phyloP scores from a whole-genome alignment of 1,140 invertebrate genomes.

The Camponotus pennsylvanicus region DNA sequence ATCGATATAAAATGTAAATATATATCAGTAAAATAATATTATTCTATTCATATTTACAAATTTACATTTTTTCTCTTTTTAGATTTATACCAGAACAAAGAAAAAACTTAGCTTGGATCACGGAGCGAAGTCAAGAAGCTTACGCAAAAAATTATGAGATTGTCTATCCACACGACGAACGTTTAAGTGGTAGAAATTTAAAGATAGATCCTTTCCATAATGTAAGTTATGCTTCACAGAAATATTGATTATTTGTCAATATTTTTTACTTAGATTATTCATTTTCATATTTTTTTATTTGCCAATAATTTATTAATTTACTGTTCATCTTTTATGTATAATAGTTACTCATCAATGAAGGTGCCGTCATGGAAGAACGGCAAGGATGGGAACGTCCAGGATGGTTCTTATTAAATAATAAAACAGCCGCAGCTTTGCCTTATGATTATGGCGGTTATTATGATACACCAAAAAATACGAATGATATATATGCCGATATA shows the following conservation, averaged over 20 bases:
- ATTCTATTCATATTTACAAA: slow-evolving; percentile 19
- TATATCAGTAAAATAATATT: not conserved
- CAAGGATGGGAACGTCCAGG: slow-evolving; percentile 95
- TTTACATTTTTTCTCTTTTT: slow-evolving; percentile 11
- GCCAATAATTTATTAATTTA: slow-evolving; percentile 2
- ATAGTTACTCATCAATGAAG: slow-evolving; percentile 89
- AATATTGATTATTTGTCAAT: not conserved
- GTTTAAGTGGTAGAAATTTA: slow-evolving; percentile 92
- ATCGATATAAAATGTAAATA: not conserved
- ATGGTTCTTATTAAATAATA: slow-evolving; percentile 89
- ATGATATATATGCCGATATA: slow-evolving; percentile 89
- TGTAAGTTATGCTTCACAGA: slow-evolving; percentile 79
- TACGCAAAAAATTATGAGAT: slow-evolving; percentile 95
- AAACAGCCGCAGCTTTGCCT: slow-evolving; percentile 86
- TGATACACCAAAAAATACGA: slow-evolving; percentile 88
- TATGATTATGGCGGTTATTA: slow-evolving; percentile 96
- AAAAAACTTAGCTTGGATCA: slow-evolving; percentile 90
- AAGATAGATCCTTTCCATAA: slow-evolving; percentile 90
- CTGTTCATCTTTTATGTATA: not conserved
- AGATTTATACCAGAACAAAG: slow-evolving; percentile 91
- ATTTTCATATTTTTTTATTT: slow-evolving; percentile 11
- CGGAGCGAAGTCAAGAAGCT: slow-evolving; percentile 93
- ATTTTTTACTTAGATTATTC: slow-evolving; percentile 33
- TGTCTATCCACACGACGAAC: slow-evolving; percentile 94
- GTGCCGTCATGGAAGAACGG: slow-evolving; percentile 94